These are phyloP conservation scores for Myiotriccus ornatus DNA, from an alignment of 2,797 vertebrate species.

Conservation along the genomic window DNA sequence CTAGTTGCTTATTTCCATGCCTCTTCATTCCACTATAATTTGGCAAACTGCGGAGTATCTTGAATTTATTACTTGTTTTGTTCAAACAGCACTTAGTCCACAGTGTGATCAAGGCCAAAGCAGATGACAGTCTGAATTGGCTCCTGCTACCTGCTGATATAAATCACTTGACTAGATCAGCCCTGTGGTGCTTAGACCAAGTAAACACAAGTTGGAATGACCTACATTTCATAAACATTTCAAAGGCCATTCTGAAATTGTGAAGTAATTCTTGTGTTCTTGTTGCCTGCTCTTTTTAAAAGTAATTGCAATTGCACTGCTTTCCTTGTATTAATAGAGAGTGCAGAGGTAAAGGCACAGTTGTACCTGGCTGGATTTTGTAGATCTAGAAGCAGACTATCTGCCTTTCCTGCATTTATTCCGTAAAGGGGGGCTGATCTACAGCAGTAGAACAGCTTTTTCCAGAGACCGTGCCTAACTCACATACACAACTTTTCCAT, in stretches of 20 bases:
- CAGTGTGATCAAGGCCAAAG: background rate
- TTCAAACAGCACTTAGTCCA: background rate
- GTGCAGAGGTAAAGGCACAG: background rate
- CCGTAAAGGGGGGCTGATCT: background rate
- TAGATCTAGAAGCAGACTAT: background rate
- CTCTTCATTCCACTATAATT: background rate
- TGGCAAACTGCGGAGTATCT: background rate
- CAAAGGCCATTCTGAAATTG: background rate
- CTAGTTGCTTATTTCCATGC: background rate
- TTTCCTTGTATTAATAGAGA: background rate
- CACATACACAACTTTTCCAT: slow-evolving; percentile 24
- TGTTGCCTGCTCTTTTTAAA: background rate
- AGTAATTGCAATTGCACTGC: background rate
- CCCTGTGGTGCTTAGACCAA: background rate
- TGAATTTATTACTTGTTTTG: background rate
- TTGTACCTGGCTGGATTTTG: background rate
- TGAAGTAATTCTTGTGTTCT: background rate
- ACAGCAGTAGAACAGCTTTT: background rate
- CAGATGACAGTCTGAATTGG: background rate
- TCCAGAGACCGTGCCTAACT: background rate
- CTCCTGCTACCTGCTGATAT: background rate
- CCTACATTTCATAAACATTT: background rate
- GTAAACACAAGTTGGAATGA: background rate
- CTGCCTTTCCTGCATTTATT: background rate
- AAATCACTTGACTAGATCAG: background rate